Conservation (phyloP, 2,888 invertebrate species). For the Andrena bicolor region DNA sequence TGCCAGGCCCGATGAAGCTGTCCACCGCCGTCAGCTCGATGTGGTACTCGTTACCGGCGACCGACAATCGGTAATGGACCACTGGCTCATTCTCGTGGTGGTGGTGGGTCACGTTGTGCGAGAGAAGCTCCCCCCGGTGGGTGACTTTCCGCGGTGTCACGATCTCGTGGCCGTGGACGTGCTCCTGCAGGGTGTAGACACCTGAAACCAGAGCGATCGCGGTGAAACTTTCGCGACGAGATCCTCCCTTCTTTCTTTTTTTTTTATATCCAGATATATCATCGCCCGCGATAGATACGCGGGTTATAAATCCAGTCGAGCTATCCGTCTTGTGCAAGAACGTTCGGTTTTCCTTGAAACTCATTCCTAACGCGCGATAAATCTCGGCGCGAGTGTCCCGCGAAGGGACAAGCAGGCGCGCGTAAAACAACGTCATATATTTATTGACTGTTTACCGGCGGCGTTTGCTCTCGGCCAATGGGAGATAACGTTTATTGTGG, state of each 20-base stretch:
- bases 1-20: slow-evolving; percentile 84
- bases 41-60: slow-evolving; percentile 83
- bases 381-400: slow-evolving; percentile 13
- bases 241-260: neutral
- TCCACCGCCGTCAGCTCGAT: slow-evolving; percentile 82
- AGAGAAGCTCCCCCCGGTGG: slow-evolving; percentile 86
- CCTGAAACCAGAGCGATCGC: slow-evolving; percentile 80
- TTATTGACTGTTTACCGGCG: slow-evolving; percentile 58
- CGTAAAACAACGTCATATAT: slow-evolving; percentile 31
- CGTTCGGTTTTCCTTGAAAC: slow-evolving; percentile 14
- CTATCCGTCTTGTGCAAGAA: neutral
- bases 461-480: slow-evolving; percentile 29
- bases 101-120: slow-evolving; percentile 87
- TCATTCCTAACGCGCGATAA: slow-evolving; percentile 27
- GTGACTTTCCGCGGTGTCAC: slow-evolving; percentile 88
- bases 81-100: slow-evolving; percentile 85
- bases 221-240: neutral
- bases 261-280: neutral
- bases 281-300: neutral
- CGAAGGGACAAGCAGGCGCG: slow-evolving; percentile 8
- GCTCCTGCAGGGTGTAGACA: slow-evolving; percentile 85
- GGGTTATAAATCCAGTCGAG: neutral
- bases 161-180: slow-evolving; percentile 87
- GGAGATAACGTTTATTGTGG: slow-evolving; percentile 48
- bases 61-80: slow-evolving; percentile 86